These are phyloP conservation scores for Hypotaenidia okinawae DNA, from an alignment of 2,797 vertebrate genomes.

Conservation along the genomic window DNA sequence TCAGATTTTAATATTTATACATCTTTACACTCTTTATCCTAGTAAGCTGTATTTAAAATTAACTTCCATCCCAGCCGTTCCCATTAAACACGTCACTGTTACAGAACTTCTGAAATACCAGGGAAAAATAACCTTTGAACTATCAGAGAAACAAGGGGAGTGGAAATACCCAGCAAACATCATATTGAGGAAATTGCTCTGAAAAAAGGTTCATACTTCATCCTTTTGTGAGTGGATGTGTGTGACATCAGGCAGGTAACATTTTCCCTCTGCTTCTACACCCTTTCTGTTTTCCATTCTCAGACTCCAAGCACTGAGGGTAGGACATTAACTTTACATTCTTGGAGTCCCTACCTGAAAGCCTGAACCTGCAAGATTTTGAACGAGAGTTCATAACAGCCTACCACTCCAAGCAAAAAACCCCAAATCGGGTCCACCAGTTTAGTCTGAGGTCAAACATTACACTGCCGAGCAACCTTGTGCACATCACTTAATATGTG, in stretches of 20 bases:
- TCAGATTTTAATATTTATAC: neutral
- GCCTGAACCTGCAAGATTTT: neutral
- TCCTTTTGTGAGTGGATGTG: neutral
- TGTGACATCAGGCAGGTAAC: neutral
- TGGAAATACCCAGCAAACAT: neutral
- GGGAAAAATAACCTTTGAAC: neutral
- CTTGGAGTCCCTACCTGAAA: neutral
- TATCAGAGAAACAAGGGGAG: neutral
- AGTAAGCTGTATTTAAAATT: neutral
- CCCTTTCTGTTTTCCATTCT: neutral
- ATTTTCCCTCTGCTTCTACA: neutral
- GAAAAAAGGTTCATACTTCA: neutral
- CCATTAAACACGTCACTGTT: neutral
- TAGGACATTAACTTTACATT: neutral
- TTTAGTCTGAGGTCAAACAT: neutral
- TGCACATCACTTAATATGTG: neutral
- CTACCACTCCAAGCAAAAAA: neutral
- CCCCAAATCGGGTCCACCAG: fast-evolving
- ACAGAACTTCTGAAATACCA: neutral
- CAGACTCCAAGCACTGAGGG: neutral
- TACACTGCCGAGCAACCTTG: neutral
- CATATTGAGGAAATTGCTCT: neutral
- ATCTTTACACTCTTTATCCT: neutral
- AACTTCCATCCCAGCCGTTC: neutral
- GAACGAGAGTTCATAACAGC: neutral